A percentile compares a stretch with the other conserved stretches of the same genome.
These are phyloP conservation scores for Shargacucullia verbasci DNA, from an alignment of 2,888 invertebrate species.

Conservation along the genomic window DNA sequence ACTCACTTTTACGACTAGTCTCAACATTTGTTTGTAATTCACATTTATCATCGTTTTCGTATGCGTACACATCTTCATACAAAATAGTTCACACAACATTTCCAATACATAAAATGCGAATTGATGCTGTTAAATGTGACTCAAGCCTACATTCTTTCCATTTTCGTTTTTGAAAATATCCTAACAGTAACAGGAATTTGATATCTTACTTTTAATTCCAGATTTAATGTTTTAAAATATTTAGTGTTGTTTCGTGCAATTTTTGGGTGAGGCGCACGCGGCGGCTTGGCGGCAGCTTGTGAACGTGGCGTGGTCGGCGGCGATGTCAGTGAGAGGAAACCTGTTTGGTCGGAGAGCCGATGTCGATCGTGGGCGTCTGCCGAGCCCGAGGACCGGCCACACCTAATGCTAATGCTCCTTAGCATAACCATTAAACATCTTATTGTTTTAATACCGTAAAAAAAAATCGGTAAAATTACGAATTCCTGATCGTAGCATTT, in stretches of 20 bases:
- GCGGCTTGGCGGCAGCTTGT: constrained; percentile 36
- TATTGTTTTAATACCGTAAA: constrained; percentile 18
- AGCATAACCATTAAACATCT: constrained; percentile 21
- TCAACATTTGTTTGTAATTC: no score
- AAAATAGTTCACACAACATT: no score
- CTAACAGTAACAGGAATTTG: neutral
- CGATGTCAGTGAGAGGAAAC: constrained; percentile 82
- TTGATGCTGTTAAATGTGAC: no score
- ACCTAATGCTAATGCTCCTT: constrained; percentile 58
- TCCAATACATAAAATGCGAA: no score
- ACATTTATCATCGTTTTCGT: no score
- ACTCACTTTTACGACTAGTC: neutral
- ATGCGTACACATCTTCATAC: no score
- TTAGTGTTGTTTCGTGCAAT: constrained; percentile 27
- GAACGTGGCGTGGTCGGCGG: constrained; percentile 64
- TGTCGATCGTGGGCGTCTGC: constrained; percentile 76
- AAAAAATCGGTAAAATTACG: neutral
- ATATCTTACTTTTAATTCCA: constrained; percentile 9
- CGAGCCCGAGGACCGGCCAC: constrained; percentile 55
- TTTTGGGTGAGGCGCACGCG: constrained; percentile 43
- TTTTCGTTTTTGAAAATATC: no score
- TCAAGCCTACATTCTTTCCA: no score
- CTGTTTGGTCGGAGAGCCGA: constrained; percentile 71
- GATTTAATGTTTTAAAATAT: constrained; percentile 4
- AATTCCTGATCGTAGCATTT: no score